A percentile compares a stretch with the other conserved stretches of the same genome.
These are phyloP conservation scores for Chalcis sispes DNA, from an alignment of 2,888 invertebrate species.

Conservation along the genomic window DNA sequence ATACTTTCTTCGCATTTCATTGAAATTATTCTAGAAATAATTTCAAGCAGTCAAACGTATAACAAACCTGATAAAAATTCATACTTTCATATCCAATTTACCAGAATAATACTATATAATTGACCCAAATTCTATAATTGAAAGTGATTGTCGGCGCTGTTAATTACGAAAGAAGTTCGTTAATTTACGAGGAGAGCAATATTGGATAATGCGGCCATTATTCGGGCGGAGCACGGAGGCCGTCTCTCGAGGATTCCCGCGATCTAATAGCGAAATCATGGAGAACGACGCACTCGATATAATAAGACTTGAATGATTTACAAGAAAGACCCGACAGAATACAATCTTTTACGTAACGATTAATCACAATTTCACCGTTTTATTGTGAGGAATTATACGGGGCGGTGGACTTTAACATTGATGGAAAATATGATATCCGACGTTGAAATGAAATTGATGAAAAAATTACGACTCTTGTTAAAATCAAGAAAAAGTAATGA, in stretches of 20 bases:
- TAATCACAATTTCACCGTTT: conserved; percentile 29
- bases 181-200: conserved; percentile 43
- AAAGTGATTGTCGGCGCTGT: conserved; percentile 32
- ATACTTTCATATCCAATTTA: too few relatives aligned
- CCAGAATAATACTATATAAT: background rate
- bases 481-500: background rate
- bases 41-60: too few relatives aligned
- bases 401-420: conserved; percentile 25
- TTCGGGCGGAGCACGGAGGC: conserved; percentile 17
- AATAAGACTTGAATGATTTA: conserved; percentile 54
- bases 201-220: conserved; percentile 48
- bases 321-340: background rate
- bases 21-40: too few relatives aligned
- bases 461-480: background rate
- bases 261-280: conserved; percentile 56
- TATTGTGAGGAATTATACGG: conserved; percentile 9
- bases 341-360: conserved; percentile 21
- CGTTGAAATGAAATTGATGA: background rate
- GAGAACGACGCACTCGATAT: conserved; percentile 38
- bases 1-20: too few relatives aligned
- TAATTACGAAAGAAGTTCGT: conserved; percentile 52
- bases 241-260: conserved; percentile 19
- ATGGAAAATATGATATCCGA: conserved; percentile 20
- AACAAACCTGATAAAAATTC: too few relatives aligned
- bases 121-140: conserved; percentile 44